Conservation (phyloP, 2,113 vertebrate genomes). For the Oryzias woworae region DNA sequence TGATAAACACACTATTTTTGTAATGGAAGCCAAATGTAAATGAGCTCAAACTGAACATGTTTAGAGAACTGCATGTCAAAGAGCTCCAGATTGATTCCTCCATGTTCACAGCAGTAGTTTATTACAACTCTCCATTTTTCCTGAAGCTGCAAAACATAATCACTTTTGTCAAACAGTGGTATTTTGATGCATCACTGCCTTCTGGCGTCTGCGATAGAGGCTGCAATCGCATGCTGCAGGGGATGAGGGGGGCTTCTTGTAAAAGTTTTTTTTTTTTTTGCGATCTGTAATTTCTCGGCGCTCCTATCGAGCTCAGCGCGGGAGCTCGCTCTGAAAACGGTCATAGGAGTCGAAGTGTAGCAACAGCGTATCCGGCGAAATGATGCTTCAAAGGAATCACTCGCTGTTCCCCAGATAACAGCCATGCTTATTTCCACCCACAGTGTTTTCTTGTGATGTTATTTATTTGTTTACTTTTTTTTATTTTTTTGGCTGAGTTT, state of each 20-base stretch:
- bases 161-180: conserved; percentile 19
- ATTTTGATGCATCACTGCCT: conserved; percentile 38
- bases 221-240: conserved; percentile 44
- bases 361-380: conserved; percentile 48
- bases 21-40: too few species aligned
- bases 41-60: too few species aligned
- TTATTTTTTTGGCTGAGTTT: conserved; percentile 62
- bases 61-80: background rate
- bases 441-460: conserved; percentile 62
- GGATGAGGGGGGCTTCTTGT: background rate
- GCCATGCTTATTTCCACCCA: conserved; percentile 56
- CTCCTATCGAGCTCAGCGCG: conserved; percentile 40
- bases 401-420: conserved; percentile 51
- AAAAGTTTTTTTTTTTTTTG: conserved; percentile 8
- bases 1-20: too few species aligned
- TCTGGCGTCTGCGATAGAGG: conserved; percentile 26
- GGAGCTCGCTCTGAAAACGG: conserved; percentile 44
- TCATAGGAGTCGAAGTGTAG: conserved; percentile 22
- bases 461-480: conserved; percentile 72
- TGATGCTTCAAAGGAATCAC: conserved; percentile 59
- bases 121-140: conserved; percentile 8
- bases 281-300: conserved; percentile 48
- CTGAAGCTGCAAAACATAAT: conserved; percentile 16
- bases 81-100: background rate
- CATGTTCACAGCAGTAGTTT: background rate